Percentiles rank a stretch among this genome's conserved stretches.
Evolutionary conservation across 2,888 invertebrate species (phyloP).

Genomic region (Oligia strigilis): DNA sequence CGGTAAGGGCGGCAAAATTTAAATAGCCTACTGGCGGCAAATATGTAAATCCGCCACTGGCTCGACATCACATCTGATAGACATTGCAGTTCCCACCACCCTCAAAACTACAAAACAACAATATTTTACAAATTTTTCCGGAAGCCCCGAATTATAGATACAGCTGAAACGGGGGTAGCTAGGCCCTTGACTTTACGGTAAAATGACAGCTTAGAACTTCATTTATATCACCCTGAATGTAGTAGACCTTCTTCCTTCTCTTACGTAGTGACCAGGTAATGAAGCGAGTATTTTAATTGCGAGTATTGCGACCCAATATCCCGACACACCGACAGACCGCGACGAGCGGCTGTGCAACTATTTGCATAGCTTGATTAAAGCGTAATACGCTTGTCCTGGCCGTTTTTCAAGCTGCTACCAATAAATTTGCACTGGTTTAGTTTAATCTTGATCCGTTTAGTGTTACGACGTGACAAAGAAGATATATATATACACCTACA

Average conservation of each 20-base stretch:
- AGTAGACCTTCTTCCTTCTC: constrained; percentile 20
- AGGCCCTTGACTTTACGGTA: background rate
- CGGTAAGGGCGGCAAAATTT: no score
- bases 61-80: no score
- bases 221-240: no score
- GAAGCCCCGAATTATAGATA: background rate
- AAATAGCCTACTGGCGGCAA: no score
- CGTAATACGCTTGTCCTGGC: constrained; percentile 59
- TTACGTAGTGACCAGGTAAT: constrained; percentile 38
- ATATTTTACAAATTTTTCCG: background rate
- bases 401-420: constrained; percentile 44
- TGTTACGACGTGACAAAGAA: background rate
- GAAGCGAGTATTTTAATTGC: constrained; percentile 72
- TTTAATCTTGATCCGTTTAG: constrained; percentile 27
- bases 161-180: background rate
- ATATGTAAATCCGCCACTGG: no score
- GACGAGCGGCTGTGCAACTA: constrained; percentile 49
- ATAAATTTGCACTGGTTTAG: constrained; percentile 42
- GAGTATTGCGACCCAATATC: constrained; percentile 74
- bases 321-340: constrained; percentile 42
- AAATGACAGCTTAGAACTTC: background rate
- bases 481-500: background rate
- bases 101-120: background rate
- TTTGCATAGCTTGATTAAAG: constrained; percentile 72
- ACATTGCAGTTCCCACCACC: no score